A percentile compares a stretch with the other conserved stretches of the same genome.
Evolutionary conservation across 2,113 vertebrate species (phyloP).

Genomic region (Callipepla squamata): DNA sequence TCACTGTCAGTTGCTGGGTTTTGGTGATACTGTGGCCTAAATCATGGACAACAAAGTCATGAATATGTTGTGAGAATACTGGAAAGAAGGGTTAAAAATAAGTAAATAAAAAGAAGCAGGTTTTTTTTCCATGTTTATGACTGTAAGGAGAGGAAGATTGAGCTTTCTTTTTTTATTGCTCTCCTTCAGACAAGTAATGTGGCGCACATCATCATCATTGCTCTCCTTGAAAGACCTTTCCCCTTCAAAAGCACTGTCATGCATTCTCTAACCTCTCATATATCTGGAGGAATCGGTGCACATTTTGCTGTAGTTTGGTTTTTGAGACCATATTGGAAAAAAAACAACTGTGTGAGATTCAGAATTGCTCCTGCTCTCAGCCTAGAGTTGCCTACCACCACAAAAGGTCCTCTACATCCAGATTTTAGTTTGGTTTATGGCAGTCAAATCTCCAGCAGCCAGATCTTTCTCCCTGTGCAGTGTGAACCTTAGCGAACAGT

Average conservation of each 20-base stretch:
- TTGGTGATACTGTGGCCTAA: background rate
- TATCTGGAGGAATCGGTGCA: background rate
- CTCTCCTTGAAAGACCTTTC: background rate
- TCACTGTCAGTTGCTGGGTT: background rate
- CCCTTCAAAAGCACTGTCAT: accelerated
- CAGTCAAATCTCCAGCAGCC: background rate
- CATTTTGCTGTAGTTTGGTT: background rate
- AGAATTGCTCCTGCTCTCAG: background rate
- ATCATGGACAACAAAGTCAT: background rate
- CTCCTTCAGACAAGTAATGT: background rate
- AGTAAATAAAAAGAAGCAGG: background rate
- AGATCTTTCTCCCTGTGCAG: background rate
- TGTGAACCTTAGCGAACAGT: background rate
- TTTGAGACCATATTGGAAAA: background rate
- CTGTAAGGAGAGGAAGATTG: background rate
- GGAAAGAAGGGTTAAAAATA: background rate
- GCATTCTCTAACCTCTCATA: background rate
- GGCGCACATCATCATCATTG: no score
- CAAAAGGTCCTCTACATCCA: background rate
- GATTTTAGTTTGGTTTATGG: background rate
- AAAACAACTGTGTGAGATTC: background rate
- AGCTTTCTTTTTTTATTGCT: background rate
- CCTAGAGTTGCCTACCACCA: background rate
- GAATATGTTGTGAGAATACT: background rate
- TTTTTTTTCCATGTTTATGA: background rate